phyloP scores from a whole-genome alignment of 1,140 invertebrate species.

The Arctopsyche grandis region DNA sequence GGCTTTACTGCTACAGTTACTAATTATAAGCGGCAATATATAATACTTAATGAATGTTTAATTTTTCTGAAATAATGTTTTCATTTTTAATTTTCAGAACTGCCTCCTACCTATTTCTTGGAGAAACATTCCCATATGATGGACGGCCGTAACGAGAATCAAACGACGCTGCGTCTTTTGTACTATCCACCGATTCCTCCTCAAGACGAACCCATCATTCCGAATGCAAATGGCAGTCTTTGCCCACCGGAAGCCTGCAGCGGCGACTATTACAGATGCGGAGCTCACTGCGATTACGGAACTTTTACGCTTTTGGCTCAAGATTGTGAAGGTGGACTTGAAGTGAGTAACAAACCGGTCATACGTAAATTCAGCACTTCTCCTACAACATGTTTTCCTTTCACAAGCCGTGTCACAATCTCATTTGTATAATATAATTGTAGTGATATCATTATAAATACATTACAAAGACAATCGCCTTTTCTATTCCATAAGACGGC shows the following conservation, averaged over 20 bases:
- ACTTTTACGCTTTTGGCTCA: conserved; percentile 80
- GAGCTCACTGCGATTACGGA: conserved; percentile 78
- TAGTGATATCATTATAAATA: no score
- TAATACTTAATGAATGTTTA: no score
- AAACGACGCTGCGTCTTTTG: conserved; percentile 74
- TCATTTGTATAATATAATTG: no score
- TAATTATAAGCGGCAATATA: no score
- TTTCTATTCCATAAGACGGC: no score
- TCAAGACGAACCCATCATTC: conserved; percentile 62
- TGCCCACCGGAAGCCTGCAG: conserved; percentile 43
- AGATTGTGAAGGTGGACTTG: conserved; percentile 72
- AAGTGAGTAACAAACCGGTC: conserved; percentile 56
- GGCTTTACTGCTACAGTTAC: no score
- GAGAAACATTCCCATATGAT: conserved; percentile 74
- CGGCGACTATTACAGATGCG: conserved; percentile 71
- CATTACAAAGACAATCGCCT: no score
- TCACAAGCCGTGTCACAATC: no score
- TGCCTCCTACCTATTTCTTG: conserved; percentile 63
- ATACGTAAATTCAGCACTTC: not conserved
- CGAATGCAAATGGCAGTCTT: conserved; percentile 41
- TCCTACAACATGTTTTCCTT: not conserved
- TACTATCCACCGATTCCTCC: conserved; percentile 75
- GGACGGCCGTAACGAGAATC: conserved; percentile 68
- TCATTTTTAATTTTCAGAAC: conserved; percentile 35
- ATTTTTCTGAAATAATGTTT: not conserved